Evolutionary conservation across 2,888 invertebrate genomes (phyloP).

Genomic region (Eurytoma californica): DNA sequence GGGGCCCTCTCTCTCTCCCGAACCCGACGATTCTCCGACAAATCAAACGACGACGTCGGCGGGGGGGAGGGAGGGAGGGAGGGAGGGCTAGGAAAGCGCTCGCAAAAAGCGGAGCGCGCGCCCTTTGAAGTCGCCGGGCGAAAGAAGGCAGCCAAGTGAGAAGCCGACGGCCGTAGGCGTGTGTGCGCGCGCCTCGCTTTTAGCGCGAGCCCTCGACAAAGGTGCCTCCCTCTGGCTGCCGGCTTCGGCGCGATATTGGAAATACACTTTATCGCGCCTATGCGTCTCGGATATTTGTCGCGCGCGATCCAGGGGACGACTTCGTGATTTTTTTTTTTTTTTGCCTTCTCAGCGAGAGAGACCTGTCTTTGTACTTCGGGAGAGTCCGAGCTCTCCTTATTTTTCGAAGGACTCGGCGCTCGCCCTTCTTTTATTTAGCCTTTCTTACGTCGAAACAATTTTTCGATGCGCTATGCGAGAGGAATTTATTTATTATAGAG

Average conservation of each 20-base stretch:
- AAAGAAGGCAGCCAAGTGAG: slow-evolving; percentile 59
- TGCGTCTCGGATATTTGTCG: slow-evolving; percentile 60
- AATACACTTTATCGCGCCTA: slow-evolving; percentile 66
- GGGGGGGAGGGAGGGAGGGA: too few species aligned
- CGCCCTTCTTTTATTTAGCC: too few species aligned
- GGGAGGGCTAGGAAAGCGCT: not conserved
- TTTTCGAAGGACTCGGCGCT: too few species aligned
- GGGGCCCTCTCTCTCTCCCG: not conserved
- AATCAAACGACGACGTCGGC: slow-evolving; percentile 42
- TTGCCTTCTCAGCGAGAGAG: too few species aligned
- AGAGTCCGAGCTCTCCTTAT: too few species aligned
- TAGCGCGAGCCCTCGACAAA: slow-evolving; percentile 58
- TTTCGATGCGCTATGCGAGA: too few species aligned
- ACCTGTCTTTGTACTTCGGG: too few species aligned
- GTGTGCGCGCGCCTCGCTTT: not conserved
- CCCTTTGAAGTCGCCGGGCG: slow-evolving; percentile 53
- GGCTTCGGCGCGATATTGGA: slow-evolving; percentile 62
- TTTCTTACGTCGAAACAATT: too few species aligned
- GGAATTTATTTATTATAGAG: too few species aligned
- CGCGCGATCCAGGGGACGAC: slow-evolving; percentile 52
- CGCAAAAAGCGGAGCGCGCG: slow-evolving; percentile 18
- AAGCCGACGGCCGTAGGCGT: slow-evolving; percentile 45
- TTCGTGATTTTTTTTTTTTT: not conserved
- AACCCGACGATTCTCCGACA: slow-evolving; percentile 23
- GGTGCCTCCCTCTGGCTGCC: slow-evolving; percentile 43